A percentile compares a stretch with the other conserved stretches of the same genome.
phyloP scores from a whole-genome alignment of 2,113 vertebrate species.

The Guaruba guarouba region DNA sequence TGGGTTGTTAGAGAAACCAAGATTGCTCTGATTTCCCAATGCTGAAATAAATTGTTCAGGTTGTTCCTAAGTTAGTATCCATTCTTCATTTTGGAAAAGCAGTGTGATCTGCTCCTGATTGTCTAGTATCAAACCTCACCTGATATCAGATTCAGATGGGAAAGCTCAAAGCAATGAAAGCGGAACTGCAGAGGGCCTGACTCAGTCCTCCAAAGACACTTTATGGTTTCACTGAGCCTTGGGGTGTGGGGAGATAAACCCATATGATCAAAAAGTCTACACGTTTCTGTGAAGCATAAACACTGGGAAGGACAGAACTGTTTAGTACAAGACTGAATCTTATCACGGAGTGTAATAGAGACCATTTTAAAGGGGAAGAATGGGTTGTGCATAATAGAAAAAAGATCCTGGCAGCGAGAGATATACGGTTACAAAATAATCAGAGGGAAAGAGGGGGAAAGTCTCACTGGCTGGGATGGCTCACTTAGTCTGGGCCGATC shows the following conservation, averaged over 20 bases:
- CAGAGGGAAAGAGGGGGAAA: not conserved
- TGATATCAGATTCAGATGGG: not conserved
- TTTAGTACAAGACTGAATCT: not conserved
- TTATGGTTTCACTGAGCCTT: not conserved
- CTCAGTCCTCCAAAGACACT: not conserved
- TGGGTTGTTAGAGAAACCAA: not conserved
- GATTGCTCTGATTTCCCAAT: not conserved
- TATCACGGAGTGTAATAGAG: not conserved
- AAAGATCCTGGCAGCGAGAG: not conserved
- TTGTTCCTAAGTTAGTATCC: not conserved
- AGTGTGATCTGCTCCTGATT: not conserved
- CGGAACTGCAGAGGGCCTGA: not conserved
- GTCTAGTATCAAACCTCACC: not conserved
- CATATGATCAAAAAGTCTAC: not conserved
- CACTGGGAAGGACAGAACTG: not conserved
- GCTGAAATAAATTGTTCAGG: not conserved
- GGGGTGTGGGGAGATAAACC: rapidly evolving
- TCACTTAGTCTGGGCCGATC: not conserved
- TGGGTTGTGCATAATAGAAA: not conserved
- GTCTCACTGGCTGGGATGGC: conserved; percentile 1
- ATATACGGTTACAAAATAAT: not conserved
- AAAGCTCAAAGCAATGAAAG: not conserved
- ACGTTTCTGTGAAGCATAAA: not conserved
- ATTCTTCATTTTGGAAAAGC: not conserved
- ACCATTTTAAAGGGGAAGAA: not conserved